phyloP scores from a whole-genome alignment of 1,140 invertebrate genomes.

The Habropoda laboriosa region DNA sequence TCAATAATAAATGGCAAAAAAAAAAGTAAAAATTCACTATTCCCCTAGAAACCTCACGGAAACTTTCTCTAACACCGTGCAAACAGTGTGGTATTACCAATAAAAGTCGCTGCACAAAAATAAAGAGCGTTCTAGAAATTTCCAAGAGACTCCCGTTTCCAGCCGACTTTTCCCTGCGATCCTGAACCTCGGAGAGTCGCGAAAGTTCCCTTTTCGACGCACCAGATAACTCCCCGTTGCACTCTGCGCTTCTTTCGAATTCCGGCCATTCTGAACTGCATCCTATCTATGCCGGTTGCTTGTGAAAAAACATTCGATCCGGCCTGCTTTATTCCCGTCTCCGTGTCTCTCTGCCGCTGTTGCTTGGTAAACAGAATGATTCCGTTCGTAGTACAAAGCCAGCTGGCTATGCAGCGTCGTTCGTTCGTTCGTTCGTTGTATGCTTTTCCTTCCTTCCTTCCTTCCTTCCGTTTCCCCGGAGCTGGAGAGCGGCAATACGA shows the following conservation, averaged over 20 bases:
- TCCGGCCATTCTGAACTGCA: not conserved
- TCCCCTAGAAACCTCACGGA: too few species aligned
- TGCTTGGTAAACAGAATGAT: constrained; percentile 36
- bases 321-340: not conserved
- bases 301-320: constrained; percentile 12
- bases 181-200: too few species aligned
- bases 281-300: not conserved
- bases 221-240: not conserved
- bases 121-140: not conserved
- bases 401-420: not conserved
- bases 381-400: not conserved
- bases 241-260: not conserved
- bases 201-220: not conserved
- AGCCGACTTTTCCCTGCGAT: not conserved
- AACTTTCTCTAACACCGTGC: too few species aligned
- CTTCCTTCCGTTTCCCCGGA: not conserved
- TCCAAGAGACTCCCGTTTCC: not conserved
- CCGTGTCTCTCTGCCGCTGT: not conserved
- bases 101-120: too few species aligned
- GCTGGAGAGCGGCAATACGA: not conserved
- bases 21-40: not conserved
- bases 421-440: too few species aligned
- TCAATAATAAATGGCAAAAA: not conserved
- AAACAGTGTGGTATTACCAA: too few species aligned
- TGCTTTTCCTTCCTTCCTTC: constrained; percentile 1